Conservation (phyloP, 2,113 vertebrate genomes). For the Alouatta palliata region DNA sequence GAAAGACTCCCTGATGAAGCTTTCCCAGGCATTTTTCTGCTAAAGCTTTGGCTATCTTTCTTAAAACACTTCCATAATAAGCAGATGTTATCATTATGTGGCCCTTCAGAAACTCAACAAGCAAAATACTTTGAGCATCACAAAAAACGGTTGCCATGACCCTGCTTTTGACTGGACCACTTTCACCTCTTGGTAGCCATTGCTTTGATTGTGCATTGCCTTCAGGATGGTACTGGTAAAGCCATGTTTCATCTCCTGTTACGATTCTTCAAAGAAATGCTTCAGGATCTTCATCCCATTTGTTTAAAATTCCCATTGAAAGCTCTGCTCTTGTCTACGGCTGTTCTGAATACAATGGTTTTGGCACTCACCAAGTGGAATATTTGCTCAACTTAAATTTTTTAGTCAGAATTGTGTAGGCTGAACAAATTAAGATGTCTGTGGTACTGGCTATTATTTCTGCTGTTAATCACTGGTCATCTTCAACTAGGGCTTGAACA, state of each 20-base stretch:
- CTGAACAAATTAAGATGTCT: not conserved
- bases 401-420: not conserved
- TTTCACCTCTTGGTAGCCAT: not conserved
- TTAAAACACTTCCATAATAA: not conserved
- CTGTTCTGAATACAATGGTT: not conserved
- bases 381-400: not conserved
- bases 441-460: not conserved
- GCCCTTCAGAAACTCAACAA: not conserved
- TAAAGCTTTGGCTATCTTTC: not conserved
- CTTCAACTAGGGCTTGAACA: not conserved
- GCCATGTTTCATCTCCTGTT: not conserved
- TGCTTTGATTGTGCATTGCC: not conserved
- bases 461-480: not conserved
- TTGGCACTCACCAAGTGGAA: not conserved
- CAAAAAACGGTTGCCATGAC: not conserved
- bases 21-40: not conserved
- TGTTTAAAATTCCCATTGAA: not conserved
- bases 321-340: not conserved
- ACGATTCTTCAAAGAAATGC: not conserved
- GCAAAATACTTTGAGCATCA: too few species aligned
- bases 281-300: not conserved
- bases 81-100: not conserved
- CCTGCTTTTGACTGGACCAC: not conserved
- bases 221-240: not conserved
- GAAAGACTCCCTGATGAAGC: not conserved